Base-by-base conservation (phyloP, 2,797 vertebrate genomes). In the Sandelia bainsii region DNA sequence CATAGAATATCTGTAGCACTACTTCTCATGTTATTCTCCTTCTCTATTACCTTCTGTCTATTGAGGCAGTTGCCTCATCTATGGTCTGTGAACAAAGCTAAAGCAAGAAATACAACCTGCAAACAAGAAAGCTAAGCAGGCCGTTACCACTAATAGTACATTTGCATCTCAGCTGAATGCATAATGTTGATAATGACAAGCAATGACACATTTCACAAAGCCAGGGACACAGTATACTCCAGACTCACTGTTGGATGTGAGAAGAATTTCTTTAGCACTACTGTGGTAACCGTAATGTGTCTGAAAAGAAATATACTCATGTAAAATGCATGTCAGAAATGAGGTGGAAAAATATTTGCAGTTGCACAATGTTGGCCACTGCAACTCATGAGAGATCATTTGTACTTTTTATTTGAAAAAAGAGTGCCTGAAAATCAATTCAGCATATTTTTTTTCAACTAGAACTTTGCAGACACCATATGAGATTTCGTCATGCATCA, bases 181-280 rank as follows among this genome's bases (percentile, higher is more conserved):
- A 62, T 34, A 62, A 72, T 56, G 61, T 34, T 20, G 34, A 48
- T 67, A 22, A 62, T 53, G 69, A 16, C 53, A 51, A 32, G 54
- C 13, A 11, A 25, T 49, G 61, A 61, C 77, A 72, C 37, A n/a
- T 64, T 54, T 63, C 42, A 66, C 69, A 56, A 65, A 53, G 58
- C 42, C 23, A 39, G 34, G 57, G 12, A 52, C 34, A 58, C 27
- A 22, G 45, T 14, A 10, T 48, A 42, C 69, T 67, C 42, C 2
- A 40, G 48, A 48, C 16, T 51, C 29, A 37, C 48, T 16, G 22
- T 4, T 6, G 32, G 13, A 52, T 14, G 53, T 61, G 27, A 62
- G 23, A 44, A 45, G 4, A 46, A 23, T 50, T 56, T 37, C 13
- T 58, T 7, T 27, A 22, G 29, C 10, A 25, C 17, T 54, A 6